phyloP scores from a whole-genome alignment of 2,797 vertebrate species.

The Sorex maritimensis region DNA sequence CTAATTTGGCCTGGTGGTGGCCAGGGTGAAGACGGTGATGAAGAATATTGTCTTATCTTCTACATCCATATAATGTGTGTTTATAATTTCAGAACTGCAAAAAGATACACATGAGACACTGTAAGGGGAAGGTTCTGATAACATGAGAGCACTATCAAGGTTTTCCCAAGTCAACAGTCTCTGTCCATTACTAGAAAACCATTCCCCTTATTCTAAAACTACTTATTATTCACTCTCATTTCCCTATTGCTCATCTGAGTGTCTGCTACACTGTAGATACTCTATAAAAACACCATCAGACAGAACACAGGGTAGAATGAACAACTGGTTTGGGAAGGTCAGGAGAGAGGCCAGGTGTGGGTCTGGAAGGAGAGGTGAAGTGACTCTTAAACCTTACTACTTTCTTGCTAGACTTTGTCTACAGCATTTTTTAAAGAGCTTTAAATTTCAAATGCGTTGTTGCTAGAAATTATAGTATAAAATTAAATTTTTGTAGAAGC shows the following conservation, averaged over 20 bases:
- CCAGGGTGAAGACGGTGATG: too few species aligned
- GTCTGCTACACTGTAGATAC: neutral
- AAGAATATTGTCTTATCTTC: too few species aligned
- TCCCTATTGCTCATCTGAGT: neutral
- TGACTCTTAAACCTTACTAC: neutral
- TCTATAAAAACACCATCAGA: neutral
- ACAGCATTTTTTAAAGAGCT: neutral
- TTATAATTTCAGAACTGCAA: neutral
- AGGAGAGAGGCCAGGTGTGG: neutral
- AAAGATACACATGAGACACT: neutral
- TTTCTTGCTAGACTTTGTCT: neutral
- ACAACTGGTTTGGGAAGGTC: neutral
- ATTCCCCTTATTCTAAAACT: slow-evolving; percentile 44
- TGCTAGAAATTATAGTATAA: too few species aligned
- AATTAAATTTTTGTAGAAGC: too few species aligned
- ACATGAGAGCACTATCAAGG: neutral
- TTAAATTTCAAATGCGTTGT: too few species aligned
- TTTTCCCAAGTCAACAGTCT: neutral
- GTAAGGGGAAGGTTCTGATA: neutral
- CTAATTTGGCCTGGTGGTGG: neutral
- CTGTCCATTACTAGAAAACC: neutral
- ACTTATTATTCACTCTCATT: neutral
- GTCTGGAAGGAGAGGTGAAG: neutral
- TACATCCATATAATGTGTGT: neutral
- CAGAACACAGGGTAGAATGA: neutral